These are phyloP conservation scores for Romanogobio albipinnatus DNA, from an alignment of 2,113 vertebrate genomes.

Conservation along the genomic window DNA sequence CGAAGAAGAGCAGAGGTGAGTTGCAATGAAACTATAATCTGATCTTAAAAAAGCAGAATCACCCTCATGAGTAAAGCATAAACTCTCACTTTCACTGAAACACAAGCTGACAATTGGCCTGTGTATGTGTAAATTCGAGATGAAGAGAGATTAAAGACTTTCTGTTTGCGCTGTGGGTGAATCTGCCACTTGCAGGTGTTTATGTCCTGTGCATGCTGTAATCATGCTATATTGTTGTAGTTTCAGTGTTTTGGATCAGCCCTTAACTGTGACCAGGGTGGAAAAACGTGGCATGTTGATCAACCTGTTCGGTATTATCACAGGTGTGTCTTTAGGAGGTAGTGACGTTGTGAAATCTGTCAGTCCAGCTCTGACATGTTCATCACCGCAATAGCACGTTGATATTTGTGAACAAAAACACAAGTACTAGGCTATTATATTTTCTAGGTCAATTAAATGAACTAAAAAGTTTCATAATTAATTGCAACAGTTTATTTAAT, in stretches of 20 bases:
- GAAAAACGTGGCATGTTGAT: slow-evolving; percentile 59
- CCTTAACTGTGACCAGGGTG: slow-evolving; percentile 8
- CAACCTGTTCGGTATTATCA: slow-evolving; percentile 60
- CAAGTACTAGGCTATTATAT: background rate
- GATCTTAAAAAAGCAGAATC: slow-evolving; percentile 8
- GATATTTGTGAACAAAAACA: slow-evolving; percentile 17
- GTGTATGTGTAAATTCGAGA: slow-evolving; percentile 1
- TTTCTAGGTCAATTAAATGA: background rate
- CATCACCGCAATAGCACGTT: background rate
- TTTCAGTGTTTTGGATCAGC: slow-evolving; percentile 30
- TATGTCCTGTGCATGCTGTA: background rate
- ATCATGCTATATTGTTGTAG: slow-evolving; percentile 21
- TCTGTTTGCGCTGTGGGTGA: background rate
- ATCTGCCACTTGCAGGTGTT: slow-evolving; percentile 10
- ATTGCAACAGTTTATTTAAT: background rate
- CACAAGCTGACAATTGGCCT: background rate
- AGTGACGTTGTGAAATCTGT: background rate
- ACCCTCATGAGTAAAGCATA: slow-evolving; percentile 3
- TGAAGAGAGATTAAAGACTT: slow-evolving; percentile 2
- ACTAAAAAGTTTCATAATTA: background rate
- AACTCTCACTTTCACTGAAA: background rate
- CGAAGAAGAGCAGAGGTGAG: background rate
- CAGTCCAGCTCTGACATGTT: slow-evolving; percentile 44
- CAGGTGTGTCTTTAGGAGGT: slow-evolving; percentile 56
- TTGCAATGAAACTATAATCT: slow-evolving; percentile 3